These are phyloP conservation scores for Iselma pallidipennis DNA, from an alignment of 2,888 invertebrate genomes.

Conservation along the genomic window DNA sequence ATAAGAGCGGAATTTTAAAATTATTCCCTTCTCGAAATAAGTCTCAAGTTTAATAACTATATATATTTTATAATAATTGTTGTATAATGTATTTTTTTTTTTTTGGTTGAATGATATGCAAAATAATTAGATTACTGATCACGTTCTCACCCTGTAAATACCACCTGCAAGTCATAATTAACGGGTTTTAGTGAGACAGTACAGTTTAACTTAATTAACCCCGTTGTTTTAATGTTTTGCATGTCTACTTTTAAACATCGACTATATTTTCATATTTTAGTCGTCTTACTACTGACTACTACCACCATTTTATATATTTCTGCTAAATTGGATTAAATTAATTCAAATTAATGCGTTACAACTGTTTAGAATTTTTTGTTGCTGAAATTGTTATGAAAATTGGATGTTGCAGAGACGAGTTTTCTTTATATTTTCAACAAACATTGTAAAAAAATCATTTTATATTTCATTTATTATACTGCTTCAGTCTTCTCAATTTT, in stretches of 20 bases:
- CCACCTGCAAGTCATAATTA: slow-evolving; percentile 38
- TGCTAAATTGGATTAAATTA: neutral
- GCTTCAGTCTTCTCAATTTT: too few relatives aligned
- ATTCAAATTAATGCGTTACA: too few relatives aligned
- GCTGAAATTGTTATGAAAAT: too few relatives aligned
- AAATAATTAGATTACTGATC: slow-evolving; percentile 35
- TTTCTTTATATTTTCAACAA: too few relatives aligned
- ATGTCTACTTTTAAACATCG: neutral
- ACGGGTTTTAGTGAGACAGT: slow-evolving; percentile 33
- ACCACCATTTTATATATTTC: neutral
- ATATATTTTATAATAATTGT: slow-evolving; percentile 21
- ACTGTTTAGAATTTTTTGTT: too few relatives aligned
- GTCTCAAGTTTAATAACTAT: slow-evolving; percentile 1
- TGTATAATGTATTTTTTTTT: slow-evolving; percentile 16
- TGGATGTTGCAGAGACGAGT: too few relatives aligned
- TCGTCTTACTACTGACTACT: neutral
- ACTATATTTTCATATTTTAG: too few relatives aligned
- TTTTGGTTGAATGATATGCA: slow-evolving; percentile 8
- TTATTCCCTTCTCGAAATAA: too few relatives aligned
- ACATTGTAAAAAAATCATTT: too few relatives aligned
- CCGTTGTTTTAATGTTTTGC: neutral
- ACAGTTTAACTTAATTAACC: slow-evolving; percentile 33
- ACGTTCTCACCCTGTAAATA: slow-evolving; percentile 35
- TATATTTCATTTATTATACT: too few relatives aligned
- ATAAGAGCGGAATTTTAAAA: too few relatives aligned